Evolutionary conservation across 2,888 invertebrate genomes (phyloP).

Genomic region (Drosophila lacicola): DNA sequence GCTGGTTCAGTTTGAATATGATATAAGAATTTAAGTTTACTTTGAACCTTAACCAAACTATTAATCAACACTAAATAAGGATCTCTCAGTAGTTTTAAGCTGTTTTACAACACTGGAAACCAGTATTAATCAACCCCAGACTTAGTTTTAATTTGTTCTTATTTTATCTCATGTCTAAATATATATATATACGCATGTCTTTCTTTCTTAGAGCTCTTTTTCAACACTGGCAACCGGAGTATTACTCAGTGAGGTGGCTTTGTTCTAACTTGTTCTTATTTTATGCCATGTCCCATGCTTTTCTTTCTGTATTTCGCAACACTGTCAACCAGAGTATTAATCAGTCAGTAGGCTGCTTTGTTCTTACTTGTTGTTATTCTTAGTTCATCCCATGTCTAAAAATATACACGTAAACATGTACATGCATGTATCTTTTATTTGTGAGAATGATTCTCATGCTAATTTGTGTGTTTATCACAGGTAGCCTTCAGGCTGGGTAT

Average conservation of each 20-base stretch:
- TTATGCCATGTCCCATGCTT: too few relatives aligned
- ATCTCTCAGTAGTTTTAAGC: background rate
- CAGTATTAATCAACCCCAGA: background rate
- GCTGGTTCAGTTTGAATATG: too few relatives aligned
- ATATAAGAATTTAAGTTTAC: too few relatives aligned
- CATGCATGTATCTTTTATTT: background rate
- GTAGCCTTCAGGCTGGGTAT: background rate
- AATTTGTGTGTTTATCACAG: constrained; percentile 32
- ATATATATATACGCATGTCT: too few relatives aligned
- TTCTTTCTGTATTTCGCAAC: too few relatives aligned
- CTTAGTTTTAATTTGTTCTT: background rate
- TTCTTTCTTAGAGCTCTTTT: too few relatives aligned
- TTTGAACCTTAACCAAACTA: background rate
- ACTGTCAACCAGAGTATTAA: background rate
- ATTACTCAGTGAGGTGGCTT: background rate
- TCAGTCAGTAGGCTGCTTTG: background rate
- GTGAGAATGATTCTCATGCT: constrained; percentile 25
- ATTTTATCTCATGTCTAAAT: too few relatives aligned
- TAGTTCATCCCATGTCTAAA: too few relatives aligned
- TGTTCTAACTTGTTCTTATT: background rate
- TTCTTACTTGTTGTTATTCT: too few relatives aligned
- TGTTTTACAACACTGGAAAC: background rate
- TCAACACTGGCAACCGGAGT: background rate
- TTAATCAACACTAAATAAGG: background rate
- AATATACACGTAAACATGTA: background rate